Base-by-base conservation (phyloP, 2,797 vertebrate genomes). In the Cuniculus paca region DNA sequence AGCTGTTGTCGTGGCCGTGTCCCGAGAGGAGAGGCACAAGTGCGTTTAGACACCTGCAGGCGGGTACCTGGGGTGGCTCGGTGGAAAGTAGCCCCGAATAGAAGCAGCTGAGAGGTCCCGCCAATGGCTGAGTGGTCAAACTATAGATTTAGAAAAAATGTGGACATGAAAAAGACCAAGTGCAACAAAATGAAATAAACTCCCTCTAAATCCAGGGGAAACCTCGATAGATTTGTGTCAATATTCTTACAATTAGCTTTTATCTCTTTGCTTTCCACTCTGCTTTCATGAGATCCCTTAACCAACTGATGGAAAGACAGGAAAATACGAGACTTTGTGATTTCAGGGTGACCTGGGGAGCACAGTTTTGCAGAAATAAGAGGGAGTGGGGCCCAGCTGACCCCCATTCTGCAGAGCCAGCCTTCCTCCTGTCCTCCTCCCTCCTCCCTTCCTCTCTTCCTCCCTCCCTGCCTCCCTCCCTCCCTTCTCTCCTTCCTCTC, bases 381-480 rank as follows among this genome's bases (percentile, higher is more conserved):
- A 22, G 42, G 50, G 34, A n/a, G 34, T 7, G 14, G 31, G 14
- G 61, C 31, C 61, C 13, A 12, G 61, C 31, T 34, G 31, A 65
- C 61, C 34, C 58, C 28, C 31, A 14, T 31, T 17, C 31, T n/a
- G 14, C 31, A 17, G 31, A 34, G 31, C 61, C 61, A 9, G 6
- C 17, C 31, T 1, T 7, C 65, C 34, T 34, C 31, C 63, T 31
- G 1, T n/a, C 31, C 63, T 12, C 45, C 26, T 14, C 6, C 42
- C 26, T 8, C 2, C 4, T 6, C 5, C 5, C 42, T 28, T 34
- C 42, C 5, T 3, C 3, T 28, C 16, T 2, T 1, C 31, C 9
- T 6, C 3, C 12, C 65, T 8, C 3, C 17, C 17, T 8, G 0
- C 65, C 65, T 22, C 2, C 34, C 16, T 20, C 9, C 7, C 0